phyloP scores from a whole-genome alignment of 2,888 invertebrate genomes.

The Thereva nobilitata region DNA sequence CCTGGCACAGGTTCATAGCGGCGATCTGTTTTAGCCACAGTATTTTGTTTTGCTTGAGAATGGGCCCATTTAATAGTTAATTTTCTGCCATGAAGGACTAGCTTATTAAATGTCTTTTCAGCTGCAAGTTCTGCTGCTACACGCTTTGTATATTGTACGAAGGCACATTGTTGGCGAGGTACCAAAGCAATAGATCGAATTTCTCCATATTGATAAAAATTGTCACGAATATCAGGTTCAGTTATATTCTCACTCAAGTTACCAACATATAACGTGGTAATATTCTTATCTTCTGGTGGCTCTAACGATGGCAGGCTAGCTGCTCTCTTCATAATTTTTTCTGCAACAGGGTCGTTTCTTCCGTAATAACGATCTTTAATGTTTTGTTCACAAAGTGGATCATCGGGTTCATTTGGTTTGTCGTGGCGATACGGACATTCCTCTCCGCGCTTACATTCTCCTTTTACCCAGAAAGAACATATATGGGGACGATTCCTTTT shows the following conservation, averaged over 20 bases:
- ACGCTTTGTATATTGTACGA: slow-evolving; percentile 93
- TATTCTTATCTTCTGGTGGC: slow-evolving; percentile 92
- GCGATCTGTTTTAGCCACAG: slow-evolving; percentile 61
- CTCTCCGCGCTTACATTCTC: slow-evolving; percentile 90
- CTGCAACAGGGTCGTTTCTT: slow-evolving; percentile 90
- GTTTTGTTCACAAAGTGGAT: slow-evolving; percentile 90
- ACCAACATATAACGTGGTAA: slow-evolving; percentile 97
- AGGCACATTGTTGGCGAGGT: slow-evolving; percentile 92
- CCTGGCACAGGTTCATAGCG: slow-evolving; percentile 75
- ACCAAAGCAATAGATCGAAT: slow-evolving; percentile 92
- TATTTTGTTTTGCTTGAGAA: slow-evolving; percentile 78
- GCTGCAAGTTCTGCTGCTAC: slow-evolving; percentile 91
- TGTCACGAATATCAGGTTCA: slow-evolving; percentile 90
- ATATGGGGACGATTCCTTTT: slow-evolving; percentile 90
- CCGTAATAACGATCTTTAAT: slow-evolving; percentile 91
- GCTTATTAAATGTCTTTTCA: slow-evolving; percentile 93
- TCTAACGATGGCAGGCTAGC: slow-evolving; percentile 93
- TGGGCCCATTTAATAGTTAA: slow-evolving; percentile 99
- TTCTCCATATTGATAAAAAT: slow-evolving; percentile 99
- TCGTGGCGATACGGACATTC: slow-evolving; percentile 94
- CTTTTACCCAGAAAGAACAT: slow-evolving; percentile 95
- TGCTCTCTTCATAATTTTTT: slow-evolving; percentile 83
- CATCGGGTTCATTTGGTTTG: slow-evolving; percentile 92
- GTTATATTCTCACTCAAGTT: slow-evolving; percentile 86
- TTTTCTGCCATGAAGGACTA: slow-evolving; percentile 79